Evolutionary conservation across 2,888 invertebrate species (phyloP).

Genomic region (Sceliomorpha sp.): DNA sequence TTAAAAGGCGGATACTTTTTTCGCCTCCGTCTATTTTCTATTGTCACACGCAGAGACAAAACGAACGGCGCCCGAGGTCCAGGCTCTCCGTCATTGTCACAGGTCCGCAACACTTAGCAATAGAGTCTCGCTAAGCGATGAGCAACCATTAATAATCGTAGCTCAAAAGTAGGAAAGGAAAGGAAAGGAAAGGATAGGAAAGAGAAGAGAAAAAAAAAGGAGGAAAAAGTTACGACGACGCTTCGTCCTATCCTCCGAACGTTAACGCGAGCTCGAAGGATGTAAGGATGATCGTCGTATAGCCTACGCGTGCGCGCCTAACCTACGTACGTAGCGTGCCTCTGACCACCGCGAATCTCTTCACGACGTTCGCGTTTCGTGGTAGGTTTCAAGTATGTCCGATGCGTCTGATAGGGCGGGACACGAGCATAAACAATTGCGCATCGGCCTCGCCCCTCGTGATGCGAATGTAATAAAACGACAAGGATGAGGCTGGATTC

Average conservation of each 20-base stretch:
- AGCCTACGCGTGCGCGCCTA: no score
- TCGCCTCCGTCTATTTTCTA: slow-evolving; percentile 19
- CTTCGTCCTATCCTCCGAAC: not conserved
- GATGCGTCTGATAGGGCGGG: slow-evolving; percentile 79
- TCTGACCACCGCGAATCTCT: slow-evolving; percentile 12
- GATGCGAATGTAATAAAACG: slow-evolving; percentile 71
- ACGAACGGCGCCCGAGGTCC: slow-evolving; percentile 54
- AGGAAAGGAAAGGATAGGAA: no score
- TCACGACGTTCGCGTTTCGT: slow-evolving; percentile 46
- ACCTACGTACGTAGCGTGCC: no score
- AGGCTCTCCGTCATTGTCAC: slow-evolving; percentile 67
- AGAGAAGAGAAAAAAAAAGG: not conserved
- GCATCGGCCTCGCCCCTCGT: slow-evolving; percentile 77
- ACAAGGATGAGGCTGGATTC: slow-evolving; percentile 55
- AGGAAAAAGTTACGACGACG: not conserved
- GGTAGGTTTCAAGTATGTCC: slow-evolving; percentile 57
- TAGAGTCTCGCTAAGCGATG: slow-evolving; percentile 48
- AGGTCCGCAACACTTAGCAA: slow-evolving; percentile 59
- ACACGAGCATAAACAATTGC: slow-evolving; percentile 79
- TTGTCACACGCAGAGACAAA: slow-evolving; percentile 31
- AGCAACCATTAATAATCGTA: slow-evolving; percentile 67
- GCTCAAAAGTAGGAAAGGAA: slow-evolving; percentile 63
- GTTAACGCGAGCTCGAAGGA: no score
- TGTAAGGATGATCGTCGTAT: no score
- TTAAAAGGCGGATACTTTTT: slow-evolving; percentile 28